These are phyloP conservation scores for Thamnophis sirtalis DNA, from an alignment of 2,113 vertebrate genomes.

Conservation along the genomic window DNA sequence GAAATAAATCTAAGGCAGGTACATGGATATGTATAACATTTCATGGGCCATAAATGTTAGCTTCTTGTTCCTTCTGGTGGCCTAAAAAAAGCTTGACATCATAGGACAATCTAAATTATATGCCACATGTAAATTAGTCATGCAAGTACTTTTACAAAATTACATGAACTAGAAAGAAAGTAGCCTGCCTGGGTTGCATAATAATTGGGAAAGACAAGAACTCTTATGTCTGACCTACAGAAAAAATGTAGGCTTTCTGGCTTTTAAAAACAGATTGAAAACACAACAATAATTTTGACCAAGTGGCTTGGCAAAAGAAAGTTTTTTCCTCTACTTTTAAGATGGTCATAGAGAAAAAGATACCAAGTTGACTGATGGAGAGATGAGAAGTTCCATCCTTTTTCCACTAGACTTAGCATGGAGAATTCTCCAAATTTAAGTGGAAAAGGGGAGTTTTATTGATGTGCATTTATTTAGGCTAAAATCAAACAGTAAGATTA, in stretches of 20 bases:
- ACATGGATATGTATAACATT: not conserved
- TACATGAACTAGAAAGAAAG: not conserved
- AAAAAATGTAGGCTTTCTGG: not conserved
- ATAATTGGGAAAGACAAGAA: not conserved
- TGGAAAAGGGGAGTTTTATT: not conserved
- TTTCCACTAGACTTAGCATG: not conserved
- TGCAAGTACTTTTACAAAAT: not conserved
- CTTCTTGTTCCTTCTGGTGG: not conserved
- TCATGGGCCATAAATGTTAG: not conserved
- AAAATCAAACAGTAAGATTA: not conserved
- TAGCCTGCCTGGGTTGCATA: not conserved
- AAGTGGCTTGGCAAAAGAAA: not conserved
- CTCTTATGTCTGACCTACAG: not conserved
- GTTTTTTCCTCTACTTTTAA: not conserved
- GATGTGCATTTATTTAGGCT: not conserved
- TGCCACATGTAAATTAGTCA: not conserved
- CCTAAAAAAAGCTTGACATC: not conserved
- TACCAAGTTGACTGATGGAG: not conserved
- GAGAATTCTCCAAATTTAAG: not conserved
- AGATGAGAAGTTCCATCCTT: not conserved
- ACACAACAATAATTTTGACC: not conserved
- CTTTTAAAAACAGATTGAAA: not conserved
- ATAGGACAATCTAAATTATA: not conserved
- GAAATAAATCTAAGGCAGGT: not conserved
- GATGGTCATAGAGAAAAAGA: not conserved